Percentiles rank a stretch among this genome's conserved stretches.
Evolutionary conservation across 2,888 invertebrate species (phyloP).

Genomic region (Digitonthophagus gazella): DNA sequence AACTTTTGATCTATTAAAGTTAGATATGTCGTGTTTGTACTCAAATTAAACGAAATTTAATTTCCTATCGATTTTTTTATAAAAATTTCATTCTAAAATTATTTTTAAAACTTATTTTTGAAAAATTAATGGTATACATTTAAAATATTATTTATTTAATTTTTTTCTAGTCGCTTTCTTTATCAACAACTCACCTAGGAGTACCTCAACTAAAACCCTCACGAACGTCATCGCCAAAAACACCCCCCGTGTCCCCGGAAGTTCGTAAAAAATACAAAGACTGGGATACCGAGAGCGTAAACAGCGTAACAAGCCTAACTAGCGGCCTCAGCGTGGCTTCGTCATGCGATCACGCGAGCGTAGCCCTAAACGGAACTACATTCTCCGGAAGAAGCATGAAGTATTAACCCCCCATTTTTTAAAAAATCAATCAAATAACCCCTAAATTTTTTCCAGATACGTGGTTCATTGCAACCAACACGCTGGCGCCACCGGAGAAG

Average conservation of each 20-base stretch:
- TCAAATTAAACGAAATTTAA: too few relatives aligned
- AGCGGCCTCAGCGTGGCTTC: conserved; percentile 77
- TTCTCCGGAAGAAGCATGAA: conserved; percentile 55
- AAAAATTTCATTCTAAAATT: too few relatives aligned
- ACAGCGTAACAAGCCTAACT: conserved; percentile 76
- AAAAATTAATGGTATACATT: too few relatives aligned
- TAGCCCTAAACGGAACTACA: conserved; percentile 65
- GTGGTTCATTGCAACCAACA: conserved; percentile 84
- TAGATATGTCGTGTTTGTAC: too few relatives aligned
- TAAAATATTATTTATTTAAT: neutral
- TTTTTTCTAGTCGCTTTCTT: conserved; percentile 45
- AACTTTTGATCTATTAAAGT: too few relatives aligned
- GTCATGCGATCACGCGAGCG: conserved; percentile 79
- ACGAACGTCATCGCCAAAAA: conserved; percentile 38
- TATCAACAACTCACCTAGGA: conserved; percentile 43
- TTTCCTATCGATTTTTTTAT: too few relatives aligned
- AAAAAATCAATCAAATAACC: neutral
- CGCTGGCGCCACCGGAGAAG: conserved; percentile 72
- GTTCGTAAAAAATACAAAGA: conserved; percentile 35
- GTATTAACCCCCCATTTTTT: conserved; percentile 36
- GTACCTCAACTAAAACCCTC: conserved; percentile 43
- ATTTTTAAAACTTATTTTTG: too few relatives aligned
- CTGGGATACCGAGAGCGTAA: conserved; percentile 65
- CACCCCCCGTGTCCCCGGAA: conserved; percentile 42
- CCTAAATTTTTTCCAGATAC: conserved; percentile 56